Conservation (phyloP, 2,888 invertebrate species). For the Pogonocherus hispidulus region DNA sequence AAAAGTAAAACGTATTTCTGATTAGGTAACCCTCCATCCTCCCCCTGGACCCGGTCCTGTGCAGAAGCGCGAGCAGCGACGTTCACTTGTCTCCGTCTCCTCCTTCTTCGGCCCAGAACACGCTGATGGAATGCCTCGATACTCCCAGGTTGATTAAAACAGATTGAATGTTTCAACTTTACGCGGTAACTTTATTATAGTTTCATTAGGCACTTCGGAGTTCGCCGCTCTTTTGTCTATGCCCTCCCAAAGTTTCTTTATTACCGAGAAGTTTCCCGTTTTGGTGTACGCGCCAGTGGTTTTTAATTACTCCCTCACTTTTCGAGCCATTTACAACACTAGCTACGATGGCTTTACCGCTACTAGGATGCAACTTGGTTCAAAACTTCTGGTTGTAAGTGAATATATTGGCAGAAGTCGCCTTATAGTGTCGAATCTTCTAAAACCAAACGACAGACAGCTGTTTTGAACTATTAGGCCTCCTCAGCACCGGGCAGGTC, state of each 20-base stretch:
- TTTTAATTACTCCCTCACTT: slow-evolving; percentile 23
- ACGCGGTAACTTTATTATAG: slow-evolving; percentile 66
- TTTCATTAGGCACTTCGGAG: slow-evolving; percentile 57
- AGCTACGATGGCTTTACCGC: no score
- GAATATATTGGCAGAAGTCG: no score
- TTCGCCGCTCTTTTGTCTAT: slow-evolving; percentile 39
- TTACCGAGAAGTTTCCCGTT: slow-evolving; percentile 33
- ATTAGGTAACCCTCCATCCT: background rate
- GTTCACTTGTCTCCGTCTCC: slow-evolving; percentile 38
- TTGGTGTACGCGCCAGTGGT: slow-evolving; percentile 6
- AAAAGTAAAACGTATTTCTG: no score
- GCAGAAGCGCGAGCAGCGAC: slow-evolving; percentile 31
- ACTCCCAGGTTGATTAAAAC: slow-evolving; percentile 69
- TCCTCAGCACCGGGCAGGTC: no score
- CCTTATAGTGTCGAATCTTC: no score
- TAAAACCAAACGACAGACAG: no score
- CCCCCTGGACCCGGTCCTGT: background rate
- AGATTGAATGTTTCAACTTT: slow-evolving; percentile 70
- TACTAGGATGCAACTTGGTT: no score
- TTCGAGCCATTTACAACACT: background rate
- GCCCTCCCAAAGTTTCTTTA: slow-evolving; percentile 36
- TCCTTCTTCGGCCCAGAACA: slow-evolving; percentile 41
- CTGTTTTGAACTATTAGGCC: no score
- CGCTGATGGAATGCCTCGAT: slow-evolving; percentile 66
- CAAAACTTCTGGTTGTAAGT: no score